Evolutionary conservation across 2,113 vertebrate genomes (phyloP).

Genomic region (Camelus dromedarius): DNA sequence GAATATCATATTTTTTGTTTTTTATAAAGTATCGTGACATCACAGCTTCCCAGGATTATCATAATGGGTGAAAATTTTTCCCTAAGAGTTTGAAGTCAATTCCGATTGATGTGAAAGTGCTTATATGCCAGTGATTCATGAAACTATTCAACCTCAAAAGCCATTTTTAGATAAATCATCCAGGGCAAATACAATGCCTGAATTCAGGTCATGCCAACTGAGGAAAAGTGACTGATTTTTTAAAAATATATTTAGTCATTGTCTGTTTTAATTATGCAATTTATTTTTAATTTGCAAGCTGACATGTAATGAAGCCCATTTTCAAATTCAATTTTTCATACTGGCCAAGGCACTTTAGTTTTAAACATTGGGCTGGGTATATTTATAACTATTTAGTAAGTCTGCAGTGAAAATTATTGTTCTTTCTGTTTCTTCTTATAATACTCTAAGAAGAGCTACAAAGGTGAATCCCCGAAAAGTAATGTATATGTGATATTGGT

Average conservation of each 20-base stretch:
- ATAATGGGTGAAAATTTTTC: background rate
- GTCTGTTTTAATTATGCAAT: constrained; percentile 27
- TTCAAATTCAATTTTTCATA: background rate
- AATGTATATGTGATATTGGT: background rate
- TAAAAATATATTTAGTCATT: background rate
- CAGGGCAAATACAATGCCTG: constrained; percentile 36
- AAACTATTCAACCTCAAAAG: constrained; percentile 37
- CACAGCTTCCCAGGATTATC: background rate
- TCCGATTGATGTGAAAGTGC: background rate
- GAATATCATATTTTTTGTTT: background rate
- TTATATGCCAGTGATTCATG: background rate
- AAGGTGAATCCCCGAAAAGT: background rate
- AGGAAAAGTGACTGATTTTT: background rate
- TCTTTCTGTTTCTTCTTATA: background rate
- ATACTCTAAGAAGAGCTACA: background rate
- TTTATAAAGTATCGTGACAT: background rate
- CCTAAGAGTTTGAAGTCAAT: background rate
- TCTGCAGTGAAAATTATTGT: background rate
- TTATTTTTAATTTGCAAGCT: constrained; percentile 45
- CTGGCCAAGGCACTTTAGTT: background rate
- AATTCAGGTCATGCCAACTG: constrained; percentile 63
- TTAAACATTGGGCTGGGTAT: background rate
- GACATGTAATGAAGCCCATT: background rate
- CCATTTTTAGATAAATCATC: constrained; percentile 61
- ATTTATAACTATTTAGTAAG: background rate